phyloP scores from a whole-genome alignment of 2,888 invertebrate species.

The Tricholauxania praeusta region DNA sequence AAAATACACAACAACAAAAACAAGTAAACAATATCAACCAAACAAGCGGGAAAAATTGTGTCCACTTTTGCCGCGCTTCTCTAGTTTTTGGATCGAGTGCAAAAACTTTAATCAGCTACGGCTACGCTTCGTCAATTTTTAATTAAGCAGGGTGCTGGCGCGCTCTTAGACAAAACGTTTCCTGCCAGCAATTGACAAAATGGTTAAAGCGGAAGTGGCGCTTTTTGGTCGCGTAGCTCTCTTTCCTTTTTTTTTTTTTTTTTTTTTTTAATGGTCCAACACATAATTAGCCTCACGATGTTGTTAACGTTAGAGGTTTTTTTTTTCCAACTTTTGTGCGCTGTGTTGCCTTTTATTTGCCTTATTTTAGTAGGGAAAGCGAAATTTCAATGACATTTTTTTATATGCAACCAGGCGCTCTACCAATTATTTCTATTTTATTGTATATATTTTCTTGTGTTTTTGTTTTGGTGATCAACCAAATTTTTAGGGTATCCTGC shows the following conservation, averaged over 20 bases:
- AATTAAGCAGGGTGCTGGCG: conserved; percentile 43
- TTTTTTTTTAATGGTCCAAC: conserved; percentile 20
- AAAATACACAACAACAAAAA: conserved; percentile 27
- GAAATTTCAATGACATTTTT: conserved; percentile 5
- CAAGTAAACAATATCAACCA: conserved; percentile 24
- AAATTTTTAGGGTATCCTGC: conserved; percentile 10
- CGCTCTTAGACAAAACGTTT: not conserved
- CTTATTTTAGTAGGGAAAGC: not conserved
- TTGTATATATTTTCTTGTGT: not conserved
- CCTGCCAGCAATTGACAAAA: not conserved
- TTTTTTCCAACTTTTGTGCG: not conserved
- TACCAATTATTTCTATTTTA: too few species aligned
- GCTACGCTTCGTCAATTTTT: conserved; percentile 50
- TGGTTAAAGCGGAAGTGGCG: too few species aligned
- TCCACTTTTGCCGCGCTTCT: conserved; percentile 9
- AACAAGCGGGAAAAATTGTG: conserved; percentile 9
- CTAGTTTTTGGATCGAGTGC: conserved; percentile 17
- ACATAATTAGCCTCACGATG: conserved; percentile 36
- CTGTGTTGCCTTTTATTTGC: not conserved
- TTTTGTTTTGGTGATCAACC: not conserved
- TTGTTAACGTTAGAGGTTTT: conserved; percentile 9
- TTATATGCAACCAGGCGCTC: not conserved
- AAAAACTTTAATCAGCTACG: conserved; percentile 43
- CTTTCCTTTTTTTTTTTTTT: not conserved
- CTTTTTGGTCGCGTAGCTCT: too few species aligned